phyloP scores from a whole-genome alignment of 2,888 invertebrate species.

The Opisthograptis luteolata region DNA sequence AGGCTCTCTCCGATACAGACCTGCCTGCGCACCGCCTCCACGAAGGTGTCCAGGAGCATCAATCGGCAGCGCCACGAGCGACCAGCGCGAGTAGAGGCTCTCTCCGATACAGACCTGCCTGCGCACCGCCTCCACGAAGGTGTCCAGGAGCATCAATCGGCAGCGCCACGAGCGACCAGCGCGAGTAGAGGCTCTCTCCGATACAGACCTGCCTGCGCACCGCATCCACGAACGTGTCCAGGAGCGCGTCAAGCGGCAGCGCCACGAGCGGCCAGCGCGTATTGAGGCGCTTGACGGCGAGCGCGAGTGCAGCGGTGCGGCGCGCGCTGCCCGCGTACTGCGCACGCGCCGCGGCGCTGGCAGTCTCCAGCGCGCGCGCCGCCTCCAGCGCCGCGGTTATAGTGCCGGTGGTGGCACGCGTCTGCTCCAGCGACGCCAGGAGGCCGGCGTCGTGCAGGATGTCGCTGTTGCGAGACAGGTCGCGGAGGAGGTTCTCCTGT shows the following conservation, averaged over 20 bases:
- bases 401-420: conserved; percentile 77
- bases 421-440: conserved; percentile 77
- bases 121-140: no score
- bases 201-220: conserved; percentile 54
- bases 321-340: conserved; percentile 51
- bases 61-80: no score
- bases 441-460: conserved; percentile 75
- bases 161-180: no score
- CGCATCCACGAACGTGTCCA: conserved; percentile 75
- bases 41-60: no score
- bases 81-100: no score
- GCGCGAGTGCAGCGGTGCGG: conserved; percentile 63
- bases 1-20: no score
- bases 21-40: no score
- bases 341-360: conserved; percentile 48
- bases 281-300: conserved; percentile 63
- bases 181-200: background rate
- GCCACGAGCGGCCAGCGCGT: conserved; percentile 71
- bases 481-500: conserved; percentile 72
- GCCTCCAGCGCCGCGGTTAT: conserved; percentile 72
- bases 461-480: conserved; percentile 68
- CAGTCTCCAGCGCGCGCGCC: conserved; percentile 67
- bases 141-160: no score
- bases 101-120: no score
- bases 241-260: conserved; percentile 74